phyloP scores from a whole-genome alignment of 2,888 invertebrate species.

The Drosophila trichaetosa region DNA sequence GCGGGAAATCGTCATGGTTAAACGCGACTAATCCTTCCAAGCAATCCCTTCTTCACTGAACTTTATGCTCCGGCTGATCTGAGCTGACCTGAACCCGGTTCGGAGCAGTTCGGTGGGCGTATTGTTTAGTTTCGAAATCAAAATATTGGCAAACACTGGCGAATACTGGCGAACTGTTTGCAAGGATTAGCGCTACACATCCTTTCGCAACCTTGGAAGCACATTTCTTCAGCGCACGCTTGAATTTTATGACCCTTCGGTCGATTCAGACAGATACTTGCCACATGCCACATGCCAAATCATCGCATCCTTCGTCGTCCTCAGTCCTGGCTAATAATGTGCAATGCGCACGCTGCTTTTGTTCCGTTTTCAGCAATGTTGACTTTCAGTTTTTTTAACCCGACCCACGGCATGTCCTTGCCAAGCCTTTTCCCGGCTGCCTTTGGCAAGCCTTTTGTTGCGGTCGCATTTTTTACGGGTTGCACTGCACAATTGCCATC shows the following conservation, averaged over 20 bases:
- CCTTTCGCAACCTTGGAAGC: constrained; percentile 67
- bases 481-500: constrained; percentile 49
- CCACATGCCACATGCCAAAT: constrained; percentile 39
- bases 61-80: constrained; percentile 5
- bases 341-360: constrained; percentile 60
- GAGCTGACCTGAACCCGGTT: constrained; percentile 44
- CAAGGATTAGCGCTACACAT: constrained; percentile 68
- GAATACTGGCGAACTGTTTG: constrained; percentile 58
- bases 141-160: constrained; percentile 82
- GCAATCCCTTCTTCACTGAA: constrained; percentile 37
- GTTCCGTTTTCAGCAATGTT: constrained; percentile 36
- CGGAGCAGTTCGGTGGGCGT: constrained; percentile 68
- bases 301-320: constrained; percentile 20
- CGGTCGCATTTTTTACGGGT: constrained; percentile 74
- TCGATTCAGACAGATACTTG: constrained; percentile 27
- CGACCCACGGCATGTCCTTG: constrained; percentile 49
- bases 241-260: constrained; percentile 53
- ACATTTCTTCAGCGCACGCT: constrained; percentile 53
- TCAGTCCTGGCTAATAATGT: constrained; percentile 60
- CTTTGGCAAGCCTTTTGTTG: constrained; percentile 60
- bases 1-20: constrained; percentile 69
- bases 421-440: constrained; percentile 53
- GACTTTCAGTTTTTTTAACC: constrained; percentile 71
- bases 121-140: constrained; percentile 82
- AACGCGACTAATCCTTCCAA: constrained; percentile 77